Evolutionary conservation across 2,888 invertebrate genomes (phyloP), one percentile per base, ranked within the genome.

Genomic region (Aphelenchoides bicaudatus): DNA sequence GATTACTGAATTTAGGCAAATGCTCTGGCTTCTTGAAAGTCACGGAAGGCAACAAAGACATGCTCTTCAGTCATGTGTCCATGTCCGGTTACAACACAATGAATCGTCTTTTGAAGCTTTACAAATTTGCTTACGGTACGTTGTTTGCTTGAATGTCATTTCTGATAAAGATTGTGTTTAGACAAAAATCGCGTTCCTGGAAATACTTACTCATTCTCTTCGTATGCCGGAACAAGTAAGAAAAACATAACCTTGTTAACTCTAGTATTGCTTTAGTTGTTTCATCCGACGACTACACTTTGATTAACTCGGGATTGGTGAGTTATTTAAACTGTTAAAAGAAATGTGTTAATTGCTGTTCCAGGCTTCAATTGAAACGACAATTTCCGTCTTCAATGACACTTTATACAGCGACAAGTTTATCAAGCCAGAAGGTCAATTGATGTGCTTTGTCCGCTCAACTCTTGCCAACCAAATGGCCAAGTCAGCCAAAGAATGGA

Each of bases 381-480:
- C 87, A 1, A 85, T 90, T 52, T 86, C 86, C 61, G 88, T 88
- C 76, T 86, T 85, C 73, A 89, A 90, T 79, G 78, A 81, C 13
- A 84, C 84, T 31, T 81, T 88, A 3, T 89, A 88, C 59, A 63
- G 63, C n/a, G 62, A 66, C 86, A 84, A 85, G 65, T 84, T 85
- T 62, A 84, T 89, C 48, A 84, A 85, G 66, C 84, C 87, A 5
- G 82, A 83, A 37, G 84, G 85, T 58, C 74, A 76, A 57, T 65
- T 77, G 6, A 70, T 69, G 51, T 84, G 89, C 63, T 88, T 88
- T 52, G 86, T 88, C 0, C 85, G 91, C 2, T 84, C 87, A 19
- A 86, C 88, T 83, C 86, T 89, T 0, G 88, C 91, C 6, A 91
- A 90, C 81, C 86, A 88, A 61, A 81, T 92, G 84, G 55, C 82